Conservation (phyloP, 2,797 vertebrate species). For the Distichodus sexfasciatus region DNA sequence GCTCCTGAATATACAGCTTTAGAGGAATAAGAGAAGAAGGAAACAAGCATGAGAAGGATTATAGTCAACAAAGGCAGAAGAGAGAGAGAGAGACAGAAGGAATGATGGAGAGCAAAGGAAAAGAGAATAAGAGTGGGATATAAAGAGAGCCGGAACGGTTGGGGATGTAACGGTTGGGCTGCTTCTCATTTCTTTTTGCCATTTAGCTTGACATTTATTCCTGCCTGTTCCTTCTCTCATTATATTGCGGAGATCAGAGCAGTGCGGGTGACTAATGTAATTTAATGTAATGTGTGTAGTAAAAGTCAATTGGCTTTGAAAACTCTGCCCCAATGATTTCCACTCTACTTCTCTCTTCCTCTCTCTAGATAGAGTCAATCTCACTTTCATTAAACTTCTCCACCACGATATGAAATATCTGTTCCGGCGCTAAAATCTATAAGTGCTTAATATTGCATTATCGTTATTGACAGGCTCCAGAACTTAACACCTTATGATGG, state of each 20-base stretch:
- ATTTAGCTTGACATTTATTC: constrained; percentile 70
- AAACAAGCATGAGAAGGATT: constrained; percentile 7
- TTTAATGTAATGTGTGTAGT: constrained; percentile 67
- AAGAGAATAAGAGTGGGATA: too few relatives aligned
- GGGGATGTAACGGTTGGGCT: too few relatives aligned
- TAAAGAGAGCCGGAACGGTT: too few relatives aligned
- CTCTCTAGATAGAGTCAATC: constrained; percentile 56
- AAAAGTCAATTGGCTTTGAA: constrained; percentile 63
- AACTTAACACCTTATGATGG: not conserved
- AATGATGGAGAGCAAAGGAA: too few relatives aligned
- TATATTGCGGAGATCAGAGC: constrained; percentile 62
- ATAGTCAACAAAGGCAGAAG: not conserved
- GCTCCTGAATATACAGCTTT: constrained; percentile 17
- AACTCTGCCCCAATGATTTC: constrained; percentile 68
- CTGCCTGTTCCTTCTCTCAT: constrained; percentile 61
- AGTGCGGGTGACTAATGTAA: constrained; percentile 67
- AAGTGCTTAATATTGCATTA: constrained; percentile 35
- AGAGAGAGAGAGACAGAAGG: too few relatives aligned
- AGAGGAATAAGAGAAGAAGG: not conserved
- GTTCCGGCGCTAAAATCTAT: too few relatives aligned
- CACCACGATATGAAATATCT: constrained; percentile 51
- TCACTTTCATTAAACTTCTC: constrained; percentile 71
- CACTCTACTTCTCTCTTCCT: constrained; percentile 41
- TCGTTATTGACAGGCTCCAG: not conserved
- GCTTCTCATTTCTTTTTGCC: constrained; percentile 58